Percentiles rank a stretch among this genome's conserved stretches.
Evolutionary conservation across 2,797 vertebrate species (phyloP).

Genomic region (Fistularia commersonii): DNA sequence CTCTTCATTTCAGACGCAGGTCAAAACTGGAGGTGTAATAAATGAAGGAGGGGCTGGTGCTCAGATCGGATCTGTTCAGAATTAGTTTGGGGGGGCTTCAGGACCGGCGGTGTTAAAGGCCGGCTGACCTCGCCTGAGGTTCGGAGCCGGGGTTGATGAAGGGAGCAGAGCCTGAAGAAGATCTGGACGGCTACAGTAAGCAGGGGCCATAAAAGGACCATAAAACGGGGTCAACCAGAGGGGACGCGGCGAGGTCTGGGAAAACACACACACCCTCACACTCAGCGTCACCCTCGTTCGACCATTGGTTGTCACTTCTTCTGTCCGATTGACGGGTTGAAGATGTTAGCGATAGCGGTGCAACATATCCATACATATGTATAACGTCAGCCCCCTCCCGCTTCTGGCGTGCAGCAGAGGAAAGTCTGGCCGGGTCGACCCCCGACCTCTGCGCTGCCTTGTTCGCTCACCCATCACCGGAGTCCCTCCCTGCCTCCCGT

Average conservation of each 20-base stretch:
- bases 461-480: conserved; percentile 51
- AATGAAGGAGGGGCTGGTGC: conserved; percentile 2
- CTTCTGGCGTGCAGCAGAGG: conserved; percentile 27
- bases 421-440: conserved; percentile 23
- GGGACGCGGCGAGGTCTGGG: conserved; percentile 56
- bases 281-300: conserved; percentile 1
- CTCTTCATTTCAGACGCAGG: no score
- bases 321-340: no score
- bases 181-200: conserved; percentile 56
- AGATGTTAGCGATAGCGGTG: no score
- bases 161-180: conserved; percentile 52
- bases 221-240: conserved; percentile 69
- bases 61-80: conserved; percentile 44
- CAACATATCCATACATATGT: no score
- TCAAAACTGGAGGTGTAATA: conserved; percentile 27
- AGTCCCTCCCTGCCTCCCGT: conserved; percentile 32
- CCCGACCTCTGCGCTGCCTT: conserved; percentile 48
- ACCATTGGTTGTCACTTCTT: no score
- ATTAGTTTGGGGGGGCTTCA: conserved; percentile 23
- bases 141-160: conserved; percentile 37
- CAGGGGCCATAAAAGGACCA: conserved; percentile 61
- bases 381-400: conserved; percentile 17
- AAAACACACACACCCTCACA: conserved; percentile 38
- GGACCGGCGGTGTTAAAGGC: conserved; percentile 26
- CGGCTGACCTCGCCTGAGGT: conserved; percentile 50